Percentiles rank a stretch among this genome's conserved stretches.
These are phyloP conservation scores for Corbicula japonica DNA, from an alignment of 2,888 invertebrate genomes.

Conservation along the genomic window DNA sequence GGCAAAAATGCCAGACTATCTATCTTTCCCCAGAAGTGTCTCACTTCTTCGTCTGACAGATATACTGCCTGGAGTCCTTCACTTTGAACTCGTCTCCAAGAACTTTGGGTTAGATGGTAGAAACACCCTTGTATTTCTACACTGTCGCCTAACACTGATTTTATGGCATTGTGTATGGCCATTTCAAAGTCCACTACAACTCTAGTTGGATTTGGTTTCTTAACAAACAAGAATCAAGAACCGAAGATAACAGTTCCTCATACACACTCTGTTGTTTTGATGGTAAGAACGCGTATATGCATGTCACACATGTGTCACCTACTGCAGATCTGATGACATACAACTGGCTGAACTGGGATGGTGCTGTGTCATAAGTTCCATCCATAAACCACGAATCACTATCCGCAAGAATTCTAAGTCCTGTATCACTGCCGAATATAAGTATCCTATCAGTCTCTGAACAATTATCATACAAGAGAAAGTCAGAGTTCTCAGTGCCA, in stretches of 20 bases:
- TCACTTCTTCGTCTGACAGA: slow-evolving; percentile 2
- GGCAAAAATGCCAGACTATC: slow-evolving; percentile 20
- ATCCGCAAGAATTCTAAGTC: background rate
- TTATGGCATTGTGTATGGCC: slow-evolving; percentile 39
- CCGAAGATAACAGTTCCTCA: slow-evolving; percentile 6
- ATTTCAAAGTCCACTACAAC: slow-evolving; percentile 36
- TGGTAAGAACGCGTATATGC: slow-evolving; percentile 22
- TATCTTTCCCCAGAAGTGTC: slow-evolving; percentile 13
- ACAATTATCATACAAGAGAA: slow-evolving; percentile 3
- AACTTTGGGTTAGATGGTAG: slow-evolving; percentile 52
- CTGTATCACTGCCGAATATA: slow-evolving; percentile 1
- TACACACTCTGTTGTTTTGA: background rate
- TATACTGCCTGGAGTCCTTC: slow-evolving; percentile 19
- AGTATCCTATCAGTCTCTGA: background rate
- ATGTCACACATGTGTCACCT: background rate
- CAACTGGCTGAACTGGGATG: slow-evolving; percentile 25
- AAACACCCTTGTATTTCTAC: slow-evolving; percentile 48
- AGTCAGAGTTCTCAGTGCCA: background rate
- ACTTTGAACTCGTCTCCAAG: slow-evolving; percentile 38
- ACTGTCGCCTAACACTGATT: slow-evolving; percentile 3
- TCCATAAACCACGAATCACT: slow-evolving; percentile 7
- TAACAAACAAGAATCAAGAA: background rate
- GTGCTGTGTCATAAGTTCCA: slow-evolving; percentile 3
- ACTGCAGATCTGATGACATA: slow-evolving; percentile 22
- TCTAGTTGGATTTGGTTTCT: background rate